Evolutionary conservation across 1,140 invertebrate species (phyloP).

Genomic region (Zaprionus gabonicus): DNA sequence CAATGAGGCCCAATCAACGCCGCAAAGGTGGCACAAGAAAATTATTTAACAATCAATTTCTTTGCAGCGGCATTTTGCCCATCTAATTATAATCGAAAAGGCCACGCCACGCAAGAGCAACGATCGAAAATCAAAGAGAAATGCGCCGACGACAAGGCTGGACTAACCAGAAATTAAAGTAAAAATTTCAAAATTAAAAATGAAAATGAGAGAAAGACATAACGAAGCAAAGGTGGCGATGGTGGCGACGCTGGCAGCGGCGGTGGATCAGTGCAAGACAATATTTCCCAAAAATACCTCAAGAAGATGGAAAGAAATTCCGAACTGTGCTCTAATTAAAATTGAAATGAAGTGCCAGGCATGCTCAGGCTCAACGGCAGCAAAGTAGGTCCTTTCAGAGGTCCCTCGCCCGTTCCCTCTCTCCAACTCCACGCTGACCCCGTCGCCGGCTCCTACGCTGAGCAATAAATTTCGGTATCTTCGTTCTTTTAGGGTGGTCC

Average conservation of each 20-base stretch:
- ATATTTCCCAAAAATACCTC: constrained; percentile 15
- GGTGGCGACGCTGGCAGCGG: no score
- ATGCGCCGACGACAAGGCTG: constrained; percentile 46
- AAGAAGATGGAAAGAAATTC: constrained; percentile 45
- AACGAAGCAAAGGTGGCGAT: neutral
- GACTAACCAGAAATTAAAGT: constrained; percentile 36
- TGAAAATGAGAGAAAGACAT: constrained; percentile 23
- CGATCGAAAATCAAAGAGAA: constrained; percentile 51
- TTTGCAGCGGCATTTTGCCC: constrained; percentile 76
- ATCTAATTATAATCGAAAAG: constrained; percentile 76
- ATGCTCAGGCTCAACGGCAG: constrained; percentile 46
- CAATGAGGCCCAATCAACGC: constrained; percentile 62
- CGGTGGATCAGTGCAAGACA: constrained; percentile 14
- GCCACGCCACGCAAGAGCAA: neutral
- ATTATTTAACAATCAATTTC: constrained; percentile 79
- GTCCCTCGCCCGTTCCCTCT: neutral
- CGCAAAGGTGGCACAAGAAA: constrained; percentile 72
- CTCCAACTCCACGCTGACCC: neutral
- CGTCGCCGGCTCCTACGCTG: neutral
- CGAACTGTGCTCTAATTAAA: constrained; percentile 75
- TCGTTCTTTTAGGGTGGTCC: constrained; percentile 62
- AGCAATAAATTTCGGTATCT: constrained; percentile 63
- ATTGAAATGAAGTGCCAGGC: constrained; percentile 71
- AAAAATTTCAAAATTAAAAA: constrained; percentile 30
- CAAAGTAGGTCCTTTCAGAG: constrained; percentile 60